A percentile compares a stretch with the other conserved stretches of the same genome.
Conservation (phyloP, 1,140 invertebrate genomes). For the Uloborus diversus region DNA sequence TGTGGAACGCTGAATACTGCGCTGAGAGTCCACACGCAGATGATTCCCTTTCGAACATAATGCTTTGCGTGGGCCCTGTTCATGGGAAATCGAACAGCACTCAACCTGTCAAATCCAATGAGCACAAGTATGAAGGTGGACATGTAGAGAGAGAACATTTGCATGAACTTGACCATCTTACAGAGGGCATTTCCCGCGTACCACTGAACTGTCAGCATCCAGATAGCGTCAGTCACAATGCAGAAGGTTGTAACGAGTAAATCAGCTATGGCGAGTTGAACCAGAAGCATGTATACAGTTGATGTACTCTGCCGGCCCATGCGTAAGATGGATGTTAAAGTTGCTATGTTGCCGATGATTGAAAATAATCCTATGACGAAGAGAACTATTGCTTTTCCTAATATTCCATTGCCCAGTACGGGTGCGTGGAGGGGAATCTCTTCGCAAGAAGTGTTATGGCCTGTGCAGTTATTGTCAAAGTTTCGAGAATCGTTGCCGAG, state of each 20-base stretch:
- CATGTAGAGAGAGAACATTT: slow-evolving; percentile 82
- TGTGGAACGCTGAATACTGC: slow-evolving; percentile 80
- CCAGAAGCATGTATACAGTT: slow-evolving; percentile 78
- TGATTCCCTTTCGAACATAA: slow-evolving; percentile 71
- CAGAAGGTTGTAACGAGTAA: slow-evolving; percentile 81
- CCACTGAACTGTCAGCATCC: slow-evolving; percentile 82
- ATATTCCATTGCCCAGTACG: slow-evolving; percentile 63
- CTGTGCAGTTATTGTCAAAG: background rate
- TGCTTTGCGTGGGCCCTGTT: slow-evolving; percentile 73
- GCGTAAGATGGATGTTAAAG: slow-evolving; percentile 77
- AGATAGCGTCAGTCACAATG: slow-evolving; percentile 79
- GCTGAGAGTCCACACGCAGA: slow-evolving; percentile 75
- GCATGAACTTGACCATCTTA: slow-evolving; percentile 82
- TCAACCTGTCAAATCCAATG: slow-evolving; percentile 81
- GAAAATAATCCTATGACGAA: slow-evolving; percentile 76
- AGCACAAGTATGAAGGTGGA: slow-evolving; percentile 84
- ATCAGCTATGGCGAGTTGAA: slow-evolving; percentile 72
- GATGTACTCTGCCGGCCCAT: slow-evolving; percentile 68
- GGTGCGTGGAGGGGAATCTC: slow-evolving; percentile 38
- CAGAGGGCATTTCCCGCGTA: slow-evolving; percentile 78
- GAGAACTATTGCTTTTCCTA: slow-evolving; percentile 74
- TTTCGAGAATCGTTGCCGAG: background rate
- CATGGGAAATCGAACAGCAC: slow-evolving; percentile 82
- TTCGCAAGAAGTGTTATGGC: background rate
- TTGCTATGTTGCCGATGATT: slow-evolving; percentile 77